Evolutionary conservation across 1,140 invertebrate species (phyloP).

Genomic region (Nixonia krombeini): DNA sequence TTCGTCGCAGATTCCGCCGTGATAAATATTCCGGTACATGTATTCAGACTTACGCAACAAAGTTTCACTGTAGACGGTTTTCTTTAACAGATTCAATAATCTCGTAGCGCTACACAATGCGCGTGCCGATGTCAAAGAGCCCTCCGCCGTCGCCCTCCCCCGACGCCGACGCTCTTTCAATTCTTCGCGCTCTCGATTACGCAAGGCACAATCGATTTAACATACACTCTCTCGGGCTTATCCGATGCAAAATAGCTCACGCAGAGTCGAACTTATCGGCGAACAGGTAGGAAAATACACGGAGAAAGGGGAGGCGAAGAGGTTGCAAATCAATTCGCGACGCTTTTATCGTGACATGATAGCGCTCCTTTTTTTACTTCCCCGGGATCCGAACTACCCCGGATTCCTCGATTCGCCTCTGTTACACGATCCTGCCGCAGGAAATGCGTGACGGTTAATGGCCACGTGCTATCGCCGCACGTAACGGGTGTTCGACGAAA

Average conservation of each 20-base stretch:
- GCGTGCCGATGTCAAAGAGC: constrained; percentile 38
- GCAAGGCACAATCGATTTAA: constrained; percentile 44
- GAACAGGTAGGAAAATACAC: constrained; percentile 36
- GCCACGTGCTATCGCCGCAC: constrained; percentile 5
- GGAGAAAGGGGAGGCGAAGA: too few relatives aligned
- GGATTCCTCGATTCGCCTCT: constrained; percentile 14
- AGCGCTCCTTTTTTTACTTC: constrained; percentile 13
- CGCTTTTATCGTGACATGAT: too few relatives aligned
- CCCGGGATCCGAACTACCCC: constrained; percentile 12
- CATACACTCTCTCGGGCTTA: constrained; percentile 43
- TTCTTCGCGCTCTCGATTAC: constrained; percentile 38
- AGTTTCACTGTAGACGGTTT: constrained; percentile 19
- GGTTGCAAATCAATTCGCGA: constrained; percentile 44
- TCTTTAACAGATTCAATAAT: constrained; percentile 32
- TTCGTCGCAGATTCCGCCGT: not conserved
- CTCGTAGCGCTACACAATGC: constrained; percentile 38
- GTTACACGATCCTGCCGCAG: constrained; percentile 1
- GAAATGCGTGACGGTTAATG: constrained; percentile 18
- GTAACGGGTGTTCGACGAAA: constrained; percentile 3
- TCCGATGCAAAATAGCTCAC: constrained; percentile 35
- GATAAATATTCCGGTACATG: not conserved
- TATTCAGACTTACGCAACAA: constrained; percentile 31
- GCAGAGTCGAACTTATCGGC: constrained; percentile 38
- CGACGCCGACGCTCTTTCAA: constrained; percentile 20
- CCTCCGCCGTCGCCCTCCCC: too few relatives aligned